A percentile compares a stretch with the other conserved stretches of the same genome.
These are phyloP conservation scores for Bovichtus variegatus DNA, from an alignment of 2,797 vertebrate genomes.

Conservation along the genomic window DNA sequence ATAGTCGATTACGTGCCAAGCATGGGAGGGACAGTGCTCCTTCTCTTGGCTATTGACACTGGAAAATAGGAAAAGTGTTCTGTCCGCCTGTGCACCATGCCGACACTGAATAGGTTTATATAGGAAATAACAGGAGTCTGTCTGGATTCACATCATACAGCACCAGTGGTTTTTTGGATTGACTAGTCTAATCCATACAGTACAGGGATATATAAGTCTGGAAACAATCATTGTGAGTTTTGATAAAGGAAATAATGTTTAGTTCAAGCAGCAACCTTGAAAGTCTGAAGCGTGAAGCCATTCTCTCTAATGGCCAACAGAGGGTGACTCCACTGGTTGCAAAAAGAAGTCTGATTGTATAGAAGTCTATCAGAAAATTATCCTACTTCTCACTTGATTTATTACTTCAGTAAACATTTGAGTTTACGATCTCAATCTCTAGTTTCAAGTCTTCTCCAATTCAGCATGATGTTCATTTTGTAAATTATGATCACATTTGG, in stretches of 20 bases:
- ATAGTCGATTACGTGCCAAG: background rate
- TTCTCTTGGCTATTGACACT: background rate
- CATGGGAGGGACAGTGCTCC: background rate
- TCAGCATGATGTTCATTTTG: no score
- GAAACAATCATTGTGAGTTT: background rate
- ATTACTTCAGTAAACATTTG: no score
- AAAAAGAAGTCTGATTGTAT: no score
- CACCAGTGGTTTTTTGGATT: background rate
- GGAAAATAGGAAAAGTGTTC: conserved; percentile 16
- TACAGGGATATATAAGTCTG: background rate
- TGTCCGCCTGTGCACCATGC: background rate
- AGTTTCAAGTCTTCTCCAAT: no score
- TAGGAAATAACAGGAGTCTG: background rate
- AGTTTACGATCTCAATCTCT: no score
- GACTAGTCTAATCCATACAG: background rate
- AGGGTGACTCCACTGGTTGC: no score
- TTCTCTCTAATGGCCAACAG: no score
- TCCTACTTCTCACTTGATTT: no score
- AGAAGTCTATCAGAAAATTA: no score
- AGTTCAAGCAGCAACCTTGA: no score
- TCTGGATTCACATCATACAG: background rate
- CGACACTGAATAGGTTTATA: background rate
- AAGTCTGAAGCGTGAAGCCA: no score
- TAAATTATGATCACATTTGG: no score
- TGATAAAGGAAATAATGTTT: background rate